Evolutionary conservation across 2,888 invertebrate species (phyloP), one percentile per base, ranked within the genome.

Genomic region (Plagiodera versicolora): DNA sequence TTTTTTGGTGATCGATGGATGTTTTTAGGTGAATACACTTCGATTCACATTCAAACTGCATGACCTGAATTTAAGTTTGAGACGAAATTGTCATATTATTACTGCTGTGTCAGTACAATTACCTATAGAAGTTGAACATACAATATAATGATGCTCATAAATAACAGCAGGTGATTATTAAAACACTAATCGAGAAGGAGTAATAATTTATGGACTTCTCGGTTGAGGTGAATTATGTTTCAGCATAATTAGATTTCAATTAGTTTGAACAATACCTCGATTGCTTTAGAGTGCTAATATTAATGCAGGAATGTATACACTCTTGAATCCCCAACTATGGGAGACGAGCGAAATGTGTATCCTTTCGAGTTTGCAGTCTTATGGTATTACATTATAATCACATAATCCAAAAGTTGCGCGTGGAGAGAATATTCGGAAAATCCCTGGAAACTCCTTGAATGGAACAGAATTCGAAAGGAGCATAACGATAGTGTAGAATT

Each of bases 341-440:
- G 30, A 52, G 44, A 20, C 28, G 16, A 24, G 20, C 17, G 44
- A 53, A 39, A 44, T 53, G 18, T 44, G 16, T 24, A 11, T 44
- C 17, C 44, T 19, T 17, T 14, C 2, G 44, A 24, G 39, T 55
- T 18, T 30, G 49, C 49, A 39, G 45, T 30, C n/a, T 30, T 18
- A 24, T 24, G 50, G 52, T 48, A 59, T 59, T 59, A 54, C 53
- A 53, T 50, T 49, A 53, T 53, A 53, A 53, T 53, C 53, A 53
- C 54, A 44, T 59, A 59, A 54, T 55, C 50, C 54, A 32, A 28
- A 59, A 59, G 59, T 55, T 55, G 59, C 47, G 54, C 49, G 54
- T 44, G 50, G 58, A 39, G 39, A 14, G 39, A 54, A 58, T 58
- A 52, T 58, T 52, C 48, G 14, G 54, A 54, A 50, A 54, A 54